phyloP scores from a whole-genome alignment of 1,140 invertebrate species.

The Penaeus japonicus region DNA sequence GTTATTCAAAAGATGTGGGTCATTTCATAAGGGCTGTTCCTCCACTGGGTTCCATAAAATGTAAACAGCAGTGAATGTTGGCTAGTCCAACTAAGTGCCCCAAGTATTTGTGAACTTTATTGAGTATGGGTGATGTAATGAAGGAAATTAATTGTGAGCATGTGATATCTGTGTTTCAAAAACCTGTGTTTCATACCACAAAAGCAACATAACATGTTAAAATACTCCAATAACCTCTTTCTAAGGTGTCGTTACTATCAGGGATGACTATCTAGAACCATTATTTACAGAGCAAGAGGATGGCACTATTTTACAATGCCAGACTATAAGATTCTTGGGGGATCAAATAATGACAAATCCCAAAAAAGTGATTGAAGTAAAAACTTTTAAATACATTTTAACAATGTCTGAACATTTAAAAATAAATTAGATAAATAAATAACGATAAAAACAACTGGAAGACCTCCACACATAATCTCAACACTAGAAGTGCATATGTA shows the following conservation, averaged over 20 bases:
- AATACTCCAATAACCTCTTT: conserved; percentile 25
- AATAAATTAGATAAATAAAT: no score
- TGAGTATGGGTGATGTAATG: neutral
- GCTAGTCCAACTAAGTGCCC: neutral
- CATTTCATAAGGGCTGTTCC: no score
- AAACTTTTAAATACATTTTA: no score
- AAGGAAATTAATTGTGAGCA: neutral
- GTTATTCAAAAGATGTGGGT: no score
- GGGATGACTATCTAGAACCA: neutral
- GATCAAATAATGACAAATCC: no score
- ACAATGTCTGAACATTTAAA: no score
- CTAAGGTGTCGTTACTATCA: conserved; percentile 6
- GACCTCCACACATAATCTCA: no score
- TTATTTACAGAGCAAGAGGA: neutral
- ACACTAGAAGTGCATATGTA: no score
- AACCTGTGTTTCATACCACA: conserved; percentile 45
- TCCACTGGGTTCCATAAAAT: neutral
- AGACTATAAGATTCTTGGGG: no score
- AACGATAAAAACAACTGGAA: no score
- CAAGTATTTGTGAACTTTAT: neutral
- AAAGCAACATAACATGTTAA: conserved; percentile 35
- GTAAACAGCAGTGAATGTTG: neutral
- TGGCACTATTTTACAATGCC: neutral
- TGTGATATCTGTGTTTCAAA: conserved; percentile 44
- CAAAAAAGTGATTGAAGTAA: no score